These are phyloP conservation scores for Acutogordius australiensis DNA, from an alignment of 2,888 invertebrate species.

Conservation along the genomic window DNA sequence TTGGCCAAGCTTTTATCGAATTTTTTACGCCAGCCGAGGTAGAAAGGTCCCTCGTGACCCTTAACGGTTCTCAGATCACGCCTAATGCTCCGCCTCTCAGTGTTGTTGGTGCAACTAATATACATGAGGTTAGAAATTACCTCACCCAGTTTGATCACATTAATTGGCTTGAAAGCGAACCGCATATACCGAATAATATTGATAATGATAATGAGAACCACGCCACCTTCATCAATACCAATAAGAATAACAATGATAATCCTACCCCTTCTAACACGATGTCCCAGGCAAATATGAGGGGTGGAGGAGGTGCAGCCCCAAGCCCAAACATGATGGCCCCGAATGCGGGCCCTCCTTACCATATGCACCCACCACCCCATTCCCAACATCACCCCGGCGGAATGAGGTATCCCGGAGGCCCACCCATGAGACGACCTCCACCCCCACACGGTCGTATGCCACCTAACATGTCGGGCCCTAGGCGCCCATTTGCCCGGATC, in stretches of 20 bases:
- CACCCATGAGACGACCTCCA: too few species aligned
- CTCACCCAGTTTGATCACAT: background rate
- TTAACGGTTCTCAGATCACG: background rate
- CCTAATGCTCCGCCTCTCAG: background rate
- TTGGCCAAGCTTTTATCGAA: slow-evolving; percentile 14
- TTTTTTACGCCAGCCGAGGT: slow-evolving; percentile 13
- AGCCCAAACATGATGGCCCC: too few species aligned
- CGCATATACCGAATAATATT: background rate
- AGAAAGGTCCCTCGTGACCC: background rate
- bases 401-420: too few species aligned
- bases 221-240: background rate
- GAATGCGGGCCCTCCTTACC: background rate
- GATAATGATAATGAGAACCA: background rate
- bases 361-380: too few species aligned
- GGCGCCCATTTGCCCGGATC: too few species aligned
- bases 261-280: background rate
- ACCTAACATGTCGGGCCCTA: too few species aligned
- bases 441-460: too few species aligned
- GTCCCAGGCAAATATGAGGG: too few species aligned
- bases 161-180: background rate
- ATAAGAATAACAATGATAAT: background rate
- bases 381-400: too few species aligned
- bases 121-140: background rate
- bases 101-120: background rate
- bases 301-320: too few species aligned